These are phyloP conservation scores for Mesoclemmys tuberculata DNA, from an alignment of 2,113 vertebrate species.

Conservation along the genomic window DNA sequence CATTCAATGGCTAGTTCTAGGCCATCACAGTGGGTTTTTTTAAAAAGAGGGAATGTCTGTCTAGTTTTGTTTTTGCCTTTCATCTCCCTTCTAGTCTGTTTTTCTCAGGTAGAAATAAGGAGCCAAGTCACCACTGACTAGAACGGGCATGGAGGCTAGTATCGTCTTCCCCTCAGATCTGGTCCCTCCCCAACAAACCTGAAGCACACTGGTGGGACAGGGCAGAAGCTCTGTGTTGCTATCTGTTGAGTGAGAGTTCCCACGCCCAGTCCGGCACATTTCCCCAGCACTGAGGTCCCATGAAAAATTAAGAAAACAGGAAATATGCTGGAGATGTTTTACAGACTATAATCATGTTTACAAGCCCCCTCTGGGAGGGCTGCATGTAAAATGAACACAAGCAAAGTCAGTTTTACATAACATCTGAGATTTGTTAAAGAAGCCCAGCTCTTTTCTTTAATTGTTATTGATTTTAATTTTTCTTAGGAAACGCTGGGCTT, in stretches of 20 bases:
- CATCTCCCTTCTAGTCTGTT: not conserved
- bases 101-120: not conserved
- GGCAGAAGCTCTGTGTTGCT: not conserved
- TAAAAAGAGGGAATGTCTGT: not conserved
- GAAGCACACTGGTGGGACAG: not conserved
- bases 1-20: not conserved
- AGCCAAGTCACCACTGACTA: not conserved
- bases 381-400: fast-evolving
- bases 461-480: constrained; percentile 47
- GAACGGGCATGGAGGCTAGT: not conserved
- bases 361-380: fast-evolving
- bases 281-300: fast-evolving
- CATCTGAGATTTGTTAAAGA: fast-evolving
- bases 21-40: not conserved
- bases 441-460: constrained; percentile 11
- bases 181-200: not conserved
- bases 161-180: not conserved
- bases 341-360: fast-evolving
- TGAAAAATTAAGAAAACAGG: not conserved
- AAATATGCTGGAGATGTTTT: fast-evolving
- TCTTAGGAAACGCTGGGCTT: constrained; percentile 17
- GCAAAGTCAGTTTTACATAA: not conserved
- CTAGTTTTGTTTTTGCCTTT: not conserved
- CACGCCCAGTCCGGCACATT: not conserved
- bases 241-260: not conserved